A percentile compares a stretch with the other conserved stretches of the same genome.
These are phyloP conservation scores for Galaxias olidus DNA, from an alignment of 2,797 vertebrate genomes.

Conservation along the genomic window DNA sequence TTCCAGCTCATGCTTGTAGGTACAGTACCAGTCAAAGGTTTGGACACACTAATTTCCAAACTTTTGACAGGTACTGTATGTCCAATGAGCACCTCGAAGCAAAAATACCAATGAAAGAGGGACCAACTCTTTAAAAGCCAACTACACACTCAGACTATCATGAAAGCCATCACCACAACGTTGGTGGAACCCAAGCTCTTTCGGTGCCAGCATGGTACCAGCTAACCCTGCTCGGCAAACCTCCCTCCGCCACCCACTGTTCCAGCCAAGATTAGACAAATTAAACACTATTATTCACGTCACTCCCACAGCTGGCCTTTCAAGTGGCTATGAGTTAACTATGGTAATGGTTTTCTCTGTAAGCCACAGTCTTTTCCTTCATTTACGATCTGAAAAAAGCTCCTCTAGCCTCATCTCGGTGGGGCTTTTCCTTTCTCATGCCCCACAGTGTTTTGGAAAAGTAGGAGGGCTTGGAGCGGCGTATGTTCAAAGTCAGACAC, in stretches of 20 bases:
- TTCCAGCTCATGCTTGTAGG: background rate
- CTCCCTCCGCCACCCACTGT: slow-evolving; percentile 58
- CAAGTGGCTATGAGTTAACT: slow-evolving; percentile 79
- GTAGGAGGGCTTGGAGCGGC: slow-evolving; percentile 14
- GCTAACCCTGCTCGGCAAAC: slow-evolving; percentile 19
- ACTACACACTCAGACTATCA: slow-evolving; percentile 56
- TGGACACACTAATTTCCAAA: too few relatives aligned
- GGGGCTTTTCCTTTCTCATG: slow-evolving; percentile 53
- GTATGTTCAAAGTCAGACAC: slow-evolving; percentile 18
- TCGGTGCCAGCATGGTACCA: slow-evolving; percentile 45
- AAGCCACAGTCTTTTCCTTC: slow-evolving; percentile 76
- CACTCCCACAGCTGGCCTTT: slow-evolving; percentile 77
- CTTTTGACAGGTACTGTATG: too few relatives aligned
- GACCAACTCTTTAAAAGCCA: slow-evolving; percentile 46
- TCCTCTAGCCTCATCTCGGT: slow-evolving; percentile 54
- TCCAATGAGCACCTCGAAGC: slow-evolving; percentile 12
- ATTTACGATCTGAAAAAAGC: slow-evolving; percentile 72
- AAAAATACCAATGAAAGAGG: slow-evolving; percentile 64
- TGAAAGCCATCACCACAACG: slow-evolving; percentile 65
- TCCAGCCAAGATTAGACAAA: slow-evolving; percentile 81
- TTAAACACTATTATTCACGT: slow-evolving; percentile 79
- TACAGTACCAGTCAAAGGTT: too few relatives aligned
- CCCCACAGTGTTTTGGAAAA: slow-evolving; percentile 47
- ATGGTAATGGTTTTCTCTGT: slow-evolving; percentile 76
- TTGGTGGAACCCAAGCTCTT: slow-evolving; percentile 62